phyloP scores from a whole-genome alignment of 2,888 invertebrate genomes.

The Herminia tarsipennalis region DNA sequence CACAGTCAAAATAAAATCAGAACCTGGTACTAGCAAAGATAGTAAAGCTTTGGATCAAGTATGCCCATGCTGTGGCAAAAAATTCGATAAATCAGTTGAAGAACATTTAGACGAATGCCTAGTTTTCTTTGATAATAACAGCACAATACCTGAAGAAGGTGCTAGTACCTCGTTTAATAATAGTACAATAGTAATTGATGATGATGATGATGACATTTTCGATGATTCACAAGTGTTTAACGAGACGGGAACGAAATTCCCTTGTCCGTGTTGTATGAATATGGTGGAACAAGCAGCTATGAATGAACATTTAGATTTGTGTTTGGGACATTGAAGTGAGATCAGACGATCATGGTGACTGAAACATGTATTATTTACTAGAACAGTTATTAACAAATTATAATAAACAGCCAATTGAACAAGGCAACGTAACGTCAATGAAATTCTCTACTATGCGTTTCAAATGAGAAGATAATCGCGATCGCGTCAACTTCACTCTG shows the following conservation, averaged over 20 bases:
- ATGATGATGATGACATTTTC: slow-evolving; percentile 62
- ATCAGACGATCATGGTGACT: too few species aligned
- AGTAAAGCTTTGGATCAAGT: slow-evolving; percentile 35
- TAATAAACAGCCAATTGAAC: too few species aligned
- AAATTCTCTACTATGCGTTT: too few species aligned
- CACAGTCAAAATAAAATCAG: slow-evolving; percentile 38
- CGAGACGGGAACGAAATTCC: slow-evolving; percentile 74
- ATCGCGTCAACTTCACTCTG: too few species aligned
- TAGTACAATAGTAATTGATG: slow-evolving; percentile 61
- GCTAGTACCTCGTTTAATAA: slow-evolving; percentile 54
- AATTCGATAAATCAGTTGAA: slow-evolving; percentile 59
- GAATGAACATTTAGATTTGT: slow-evolving; percentile 86
- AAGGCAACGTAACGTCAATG: too few species aligned
- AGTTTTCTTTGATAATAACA: slow-evolving; percentile 72
- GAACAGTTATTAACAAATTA: too few species aligned
- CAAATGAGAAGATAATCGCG: too few species aligned
- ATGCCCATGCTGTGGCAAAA: slow-evolving; percentile 78
- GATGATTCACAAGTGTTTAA: slow-evolving; percentile 72
- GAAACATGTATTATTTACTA: too few species aligned
- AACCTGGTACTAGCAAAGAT: slow-evolving; percentile 40
- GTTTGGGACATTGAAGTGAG: too few species aligned
- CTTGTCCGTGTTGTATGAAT: slow-evolving; percentile 87
- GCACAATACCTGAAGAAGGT: slow-evolving; percentile 67
- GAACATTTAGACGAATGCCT: slow-evolving; percentile 83
- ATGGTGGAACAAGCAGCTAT: slow-evolving; percentile 81